phyloP scores from a whole-genome alignment of 2,888 invertebrate species.

The Cyclophora albipunctata region DNA sequence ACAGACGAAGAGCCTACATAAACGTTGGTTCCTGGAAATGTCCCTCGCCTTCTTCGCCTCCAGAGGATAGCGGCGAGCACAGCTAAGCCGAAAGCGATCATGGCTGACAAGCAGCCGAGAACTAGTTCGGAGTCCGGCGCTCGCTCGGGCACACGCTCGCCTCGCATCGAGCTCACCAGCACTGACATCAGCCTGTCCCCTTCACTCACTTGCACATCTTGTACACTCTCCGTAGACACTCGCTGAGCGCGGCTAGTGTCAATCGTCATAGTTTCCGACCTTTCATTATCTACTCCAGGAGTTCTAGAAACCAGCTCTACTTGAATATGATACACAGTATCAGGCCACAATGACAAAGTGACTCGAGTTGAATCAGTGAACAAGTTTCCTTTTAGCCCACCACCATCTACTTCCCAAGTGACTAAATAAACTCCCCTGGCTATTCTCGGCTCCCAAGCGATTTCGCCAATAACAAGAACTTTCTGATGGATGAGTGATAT shows the following conservation, averaged over 20 bases:
- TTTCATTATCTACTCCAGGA: slow-evolving; percentile 77
- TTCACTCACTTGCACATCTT: slow-evolving; percentile 75
- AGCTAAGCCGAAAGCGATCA: slow-evolving; percentile 64
- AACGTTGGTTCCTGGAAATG: slow-evolving; percentile 75
- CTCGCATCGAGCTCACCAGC: slow-evolving; percentile 77
- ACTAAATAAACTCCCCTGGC: slow-evolving; percentile 83
- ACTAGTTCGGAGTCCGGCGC: slow-evolving; percentile 74
- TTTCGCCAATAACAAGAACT: slow-evolving; percentile 81
- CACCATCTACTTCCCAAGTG: slow-evolving; percentile 89
- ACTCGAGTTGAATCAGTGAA: slow-evolving; percentile 88
- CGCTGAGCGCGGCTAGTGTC: slow-evolving; percentile 78
- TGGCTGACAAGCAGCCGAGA: slow-evolving; percentile 76
- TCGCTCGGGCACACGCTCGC: slow-evolving; percentile 70
- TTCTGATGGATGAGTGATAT: slow-evolving; percentile 83
- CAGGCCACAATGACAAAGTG: slow-evolving; percentile 86
- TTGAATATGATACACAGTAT: slow-evolving; percentile 87
- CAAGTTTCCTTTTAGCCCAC: slow-evolving; percentile 86
- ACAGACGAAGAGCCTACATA: slow-evolving; percentile 77
- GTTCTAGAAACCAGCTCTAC: slow-evolving; percentile 79
- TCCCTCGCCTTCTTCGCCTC: slow-evolving; percentile 73
- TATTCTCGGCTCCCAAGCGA: slow-evolving; percentile 82
- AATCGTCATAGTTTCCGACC: slow-evolving; percentile 79
- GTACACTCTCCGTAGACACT: slow-evolving; percentile 78
- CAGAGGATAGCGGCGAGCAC: slow-evolving; percentile 71
- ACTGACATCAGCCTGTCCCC: slow-evolving; percentile 77